Percentiles rank a stretch among this genome's conserved stretches.
Conservation (phyloP, 1,140 invertebrate genomes). For the roundworm (Caenorhabditis elegans) region DNA sequence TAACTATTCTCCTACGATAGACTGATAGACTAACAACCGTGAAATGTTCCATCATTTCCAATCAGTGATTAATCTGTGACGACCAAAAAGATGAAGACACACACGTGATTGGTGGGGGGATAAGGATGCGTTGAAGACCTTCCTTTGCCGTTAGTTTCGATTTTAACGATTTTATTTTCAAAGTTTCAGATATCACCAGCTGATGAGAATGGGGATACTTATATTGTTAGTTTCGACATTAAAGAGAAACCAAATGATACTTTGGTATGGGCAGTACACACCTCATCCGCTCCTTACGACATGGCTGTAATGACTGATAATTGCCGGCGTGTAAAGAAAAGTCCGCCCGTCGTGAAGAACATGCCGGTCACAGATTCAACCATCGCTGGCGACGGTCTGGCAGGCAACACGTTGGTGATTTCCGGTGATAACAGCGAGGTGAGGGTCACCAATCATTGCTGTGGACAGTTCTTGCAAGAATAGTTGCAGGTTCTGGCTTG, state of each 20-base stretch:
- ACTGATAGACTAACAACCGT: neutral
- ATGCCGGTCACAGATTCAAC: conserved; percentile 19
- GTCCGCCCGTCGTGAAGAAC: conserved; percentile 30
- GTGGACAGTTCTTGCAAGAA: neutral
- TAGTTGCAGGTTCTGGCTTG: conserved; percentile 24
- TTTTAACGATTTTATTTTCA: neutral
- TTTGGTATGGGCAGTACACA: conserved; percentile 33
- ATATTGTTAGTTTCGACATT: conserved; percentile 27
- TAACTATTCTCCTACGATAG: neutral
- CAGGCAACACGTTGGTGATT: conserved; percentile 36
- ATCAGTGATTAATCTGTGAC: neutral
- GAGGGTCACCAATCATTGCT: neutral
- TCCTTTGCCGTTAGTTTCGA: neutral
- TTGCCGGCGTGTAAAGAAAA: conserved; percentile 35
- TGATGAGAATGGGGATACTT: conserved; percentile 22
- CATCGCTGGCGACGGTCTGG: conserved; percentile 5
- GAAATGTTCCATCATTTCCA: neutral
- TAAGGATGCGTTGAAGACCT: neutral
- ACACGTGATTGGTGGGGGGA: conserved; percentile 13
- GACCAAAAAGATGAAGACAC: conserved; percentile 18
- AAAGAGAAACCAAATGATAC: conserved; percentile 20
- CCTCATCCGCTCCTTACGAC: conserved; percentile 35
- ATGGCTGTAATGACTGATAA: conserved; percentile 40
- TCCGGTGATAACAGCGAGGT: conserved; percentile 28
- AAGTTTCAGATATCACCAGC: conserved; percentile 13